Evolutionary conservation across 2,888 invertebrate species (phyloP), one percentile per base, ranked within the genome.

Genomic region (Archips xylosteana): DNA sequence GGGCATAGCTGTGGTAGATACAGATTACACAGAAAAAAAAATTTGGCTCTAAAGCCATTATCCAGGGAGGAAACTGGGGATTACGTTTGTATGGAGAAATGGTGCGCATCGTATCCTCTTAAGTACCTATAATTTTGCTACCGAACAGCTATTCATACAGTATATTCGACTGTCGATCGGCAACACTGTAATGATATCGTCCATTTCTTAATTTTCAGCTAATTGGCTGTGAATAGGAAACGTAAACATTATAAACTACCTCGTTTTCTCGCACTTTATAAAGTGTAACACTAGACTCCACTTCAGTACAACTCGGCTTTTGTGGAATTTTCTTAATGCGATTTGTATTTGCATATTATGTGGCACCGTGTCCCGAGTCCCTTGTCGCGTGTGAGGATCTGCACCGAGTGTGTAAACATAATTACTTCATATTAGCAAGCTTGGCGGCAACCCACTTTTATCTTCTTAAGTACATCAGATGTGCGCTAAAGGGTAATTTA

Each of bases 341-440:
- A 57, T 57, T 57, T 32, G 57, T 57, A 57, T 57, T 57, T 57
- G 57, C 23, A 57, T 57, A 57, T 57, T 57, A 57, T 57, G 57
- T 57, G 57, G 57, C 57, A 32, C 57, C 57, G 57, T 12, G 23
- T 10, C 57, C 57, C 57, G 32, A 23, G 32, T 32, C 57, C 57
- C 12, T 32, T 57, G 57, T 57, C 32, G 32, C 10, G 32, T 32
- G 32, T 32, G 57, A 32, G 57, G 23, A 32, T 57, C 57, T 57
- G 12, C 57, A 57, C 12, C 32, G 32, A 32, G 32, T 57, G 32
- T 57, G 57, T 57, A 57, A 57, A 57, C 57, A 32, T 54, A 54
- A 57, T 32, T 57, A 57, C 23, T 32, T 57, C 57, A 57, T 57
- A 57, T 32, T 23, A 57, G 23, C 57, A 57, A 57, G 57, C 57